Evolutionary conservation across 2,113 vertebrate species (phyloP).

Genomic region (human (Homo sapiens)): GRCh38 chr11:6483001-6483500

Average conservation of each 20-base stretch:
- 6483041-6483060: constrained; percentile 32
- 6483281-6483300: not conserved
- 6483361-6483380: not conserved
- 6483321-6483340: not conserved
- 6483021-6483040: constrained; percentile 8
- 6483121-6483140: not conserved
- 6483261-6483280: not conserved
- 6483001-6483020: constrained; percentile 19
- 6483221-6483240: not conserved
- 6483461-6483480: not conserved
- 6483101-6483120: not conserved
- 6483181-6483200: not conserved
- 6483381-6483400: not conserved
- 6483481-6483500: not conserved
- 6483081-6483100: not conserved
- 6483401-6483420: not conserved
- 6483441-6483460: not conserved
- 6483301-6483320: not conserved
- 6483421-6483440: not conserved
- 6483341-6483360: not conserved
- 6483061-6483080: constrained; percentile 36
- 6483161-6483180: not conserved
- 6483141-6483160: not conserved
- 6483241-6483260: not conserved
- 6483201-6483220: not conserved